Evolutionary conservation across 35 echinoderm and acorn worm genomes (phyloP).

Genomic region (Apostichopus japonicus): DNA sequence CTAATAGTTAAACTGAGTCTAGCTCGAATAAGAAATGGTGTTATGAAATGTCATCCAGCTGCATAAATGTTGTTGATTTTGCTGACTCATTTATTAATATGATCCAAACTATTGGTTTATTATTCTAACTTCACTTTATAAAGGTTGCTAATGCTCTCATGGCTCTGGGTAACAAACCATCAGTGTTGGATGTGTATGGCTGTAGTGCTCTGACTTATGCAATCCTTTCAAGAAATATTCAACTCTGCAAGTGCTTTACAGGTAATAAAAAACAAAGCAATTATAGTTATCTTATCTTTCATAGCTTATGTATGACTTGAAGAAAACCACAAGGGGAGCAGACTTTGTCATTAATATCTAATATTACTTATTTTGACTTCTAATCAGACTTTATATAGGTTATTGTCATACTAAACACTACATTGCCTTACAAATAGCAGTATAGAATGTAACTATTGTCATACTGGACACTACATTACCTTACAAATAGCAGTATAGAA

Average conservation of each 20-base stretch:
- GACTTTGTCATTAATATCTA: not conserved
- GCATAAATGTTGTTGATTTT: not conserved
- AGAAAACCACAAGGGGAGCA: too few species aligned
- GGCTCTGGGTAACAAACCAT: conserved; percentile 46
- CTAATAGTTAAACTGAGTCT: too few species aligned
- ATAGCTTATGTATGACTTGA: too few species aligned
- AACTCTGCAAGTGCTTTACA: conserved; percentile 62
- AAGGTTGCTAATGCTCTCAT: conserved; percentile 64
- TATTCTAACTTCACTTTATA: not conserved
- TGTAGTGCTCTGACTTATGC: conserved; percentile 78
- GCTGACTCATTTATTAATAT: not conserved
- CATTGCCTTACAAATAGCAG: too few species aligned
- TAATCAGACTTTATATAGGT: not conserved
- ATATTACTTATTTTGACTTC: not conserved
- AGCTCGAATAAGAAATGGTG: too few species aligned
- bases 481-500: too few species aligned
- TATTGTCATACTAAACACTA: too few species aligned
- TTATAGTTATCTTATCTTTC: too few species aligned
- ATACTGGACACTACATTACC: too few species aligned
- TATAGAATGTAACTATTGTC: too few species aligned
- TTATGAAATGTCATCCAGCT: too few species aligned
- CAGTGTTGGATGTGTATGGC: conserved; percentile 64
- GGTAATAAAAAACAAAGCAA: conserved; percentile 14
- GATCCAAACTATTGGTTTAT: not conserved
- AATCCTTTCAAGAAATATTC: conserved; percentile 36